Evolutionary conservation across 2,797 vertebrate genomes (phyloP), one percentile per base, ranked within the genome.

Genomic region (Lepilemur ruficaudatus): DNA sequence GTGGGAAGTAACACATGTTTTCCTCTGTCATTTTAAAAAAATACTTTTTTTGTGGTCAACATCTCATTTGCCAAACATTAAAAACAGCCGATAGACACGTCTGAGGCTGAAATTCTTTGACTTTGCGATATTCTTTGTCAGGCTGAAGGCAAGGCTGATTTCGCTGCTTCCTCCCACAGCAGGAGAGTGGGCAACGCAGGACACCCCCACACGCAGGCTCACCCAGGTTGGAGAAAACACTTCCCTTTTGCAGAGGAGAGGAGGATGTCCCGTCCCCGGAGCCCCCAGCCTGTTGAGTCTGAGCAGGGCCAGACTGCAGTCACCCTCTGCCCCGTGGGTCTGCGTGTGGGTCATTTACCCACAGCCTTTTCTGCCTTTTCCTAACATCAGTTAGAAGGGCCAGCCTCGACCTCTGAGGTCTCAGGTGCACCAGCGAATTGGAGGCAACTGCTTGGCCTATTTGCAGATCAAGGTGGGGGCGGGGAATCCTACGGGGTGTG

Each of bases 341-440:
- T 1, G 65, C 5, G 18, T 0, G 0, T 6, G 18, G n/a, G 1
- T 7, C 8, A 0, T 35, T 10, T n/a, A 4, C 81, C 63, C 41
- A 8, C 7, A 11, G 35, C 30, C 84, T 59, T 13, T 12, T n/a
- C 38, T 25, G 12, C 30, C 48, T 17, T 6, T n/a, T 43, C 2
- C 0, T 6, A 4, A 30, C 46, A 4, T 14, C 72, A 5, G 2
- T 1, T 2, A 18, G 3, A 30, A 18, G 38, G 38, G 30, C 38
- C 17, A 1, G 52, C 15, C 15, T 81, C 43, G 13, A 14, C 18
- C 30, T 14, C 63, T 0, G 32, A 41, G 23, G 38, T 25, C 25
- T 48, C 12, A 17, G 4, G 2, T 13, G 70, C 11, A 3, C 32
- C 52, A 6, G 30, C 0, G 0, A 13, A 18, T 25, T 20, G 46